Evolutionary conservation across 35 echinoderm and acorn worm species (phyloP), one percentile per base, ranked within the genome.

Genomic region (Apostichopus parvimensis): DNA sequence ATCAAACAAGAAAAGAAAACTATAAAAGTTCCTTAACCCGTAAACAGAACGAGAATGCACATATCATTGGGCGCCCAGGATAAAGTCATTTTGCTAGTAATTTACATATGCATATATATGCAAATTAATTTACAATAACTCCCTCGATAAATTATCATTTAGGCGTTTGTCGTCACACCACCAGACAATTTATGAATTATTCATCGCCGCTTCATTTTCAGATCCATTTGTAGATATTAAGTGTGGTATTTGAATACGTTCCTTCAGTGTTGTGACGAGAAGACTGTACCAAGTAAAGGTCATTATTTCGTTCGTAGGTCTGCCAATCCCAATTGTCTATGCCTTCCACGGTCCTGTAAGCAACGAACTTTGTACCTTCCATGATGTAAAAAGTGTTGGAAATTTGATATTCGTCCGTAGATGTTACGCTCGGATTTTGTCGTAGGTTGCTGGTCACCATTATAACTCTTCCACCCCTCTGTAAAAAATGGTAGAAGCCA

Each of bases 201-300:
- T 45, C 34, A 45, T 45, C 34, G 34, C 34, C 34, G 34, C 34
- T 4, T 45, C 34, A 68, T 68, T 68, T 11, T 82, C 52, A 93
- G 12, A 93, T 73, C 94, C 94, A 95, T 66, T 92, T 62, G 56
- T 95, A 95, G 12, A 95, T 92, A 14, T 92, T 92, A 22, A 92
- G 13, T n/a, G 85, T 77, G 6, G 91, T 87, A 1, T 92, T 76
- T 28, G 56, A 87, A 53, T 92, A 80, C 5, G 23, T 92, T 1
- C 70, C 82, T 17, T 68, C 77, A 25, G 70, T 17, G 52, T 92
- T 92, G 4, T 82, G 22, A 6, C 54, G 53, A 73, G 28, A 84
- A 18, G 53, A 56, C 60, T 92, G 70, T 55, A 92, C 53, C 79
- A 95, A 34, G 77, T 87, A 95, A 4, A 88, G 77, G 9, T 95